Conservation (phyloP, 2,888 invertebrate genomes). For the Leuctra nigra region DNA sequence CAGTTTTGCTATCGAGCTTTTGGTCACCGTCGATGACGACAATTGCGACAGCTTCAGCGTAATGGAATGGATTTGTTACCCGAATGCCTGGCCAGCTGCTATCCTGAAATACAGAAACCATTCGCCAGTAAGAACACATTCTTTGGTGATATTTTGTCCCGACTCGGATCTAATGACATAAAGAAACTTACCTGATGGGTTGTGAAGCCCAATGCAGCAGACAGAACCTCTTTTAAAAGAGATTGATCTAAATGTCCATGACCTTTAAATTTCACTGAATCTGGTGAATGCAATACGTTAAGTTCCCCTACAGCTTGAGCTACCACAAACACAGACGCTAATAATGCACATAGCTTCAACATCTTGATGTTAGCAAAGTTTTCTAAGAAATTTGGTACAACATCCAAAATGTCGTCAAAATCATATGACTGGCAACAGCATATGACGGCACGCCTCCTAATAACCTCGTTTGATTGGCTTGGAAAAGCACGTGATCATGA, state of each 20-base stretch:
- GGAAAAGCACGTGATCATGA: too few relatives aligned
- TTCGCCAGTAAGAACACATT: not conserved
- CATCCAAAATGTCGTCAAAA: not conserved
- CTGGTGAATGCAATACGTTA: conserved; percentile 58
- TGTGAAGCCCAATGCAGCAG: conserved; percentile 64
- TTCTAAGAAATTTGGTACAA: not conserved
- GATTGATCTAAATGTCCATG: conserved; percentile 55
- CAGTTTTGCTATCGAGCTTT: conserved; percentile 36
- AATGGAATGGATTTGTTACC: conserved; percentile 61
- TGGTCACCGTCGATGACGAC: conserved; percentile 63
- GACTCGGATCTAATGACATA: conserved; percentile 6
- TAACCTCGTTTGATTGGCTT: too few relatives aligned
- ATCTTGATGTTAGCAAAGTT: conserved; percentile 12
- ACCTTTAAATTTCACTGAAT: conserved; percentile 61
- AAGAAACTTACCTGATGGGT: conserved; percentile 52
- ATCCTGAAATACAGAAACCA: too few relatives aligned
- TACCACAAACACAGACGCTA: conserved; percentile 32
- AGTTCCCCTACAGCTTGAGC: conserved; percentile 59
- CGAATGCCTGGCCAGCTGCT: conserved; percentile 63
- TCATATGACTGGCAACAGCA: conserved; percentile 13
- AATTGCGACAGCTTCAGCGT: conserved; percentile 64
- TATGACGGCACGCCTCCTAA: not conserved
- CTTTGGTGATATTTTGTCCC: not conserved
- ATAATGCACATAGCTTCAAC: conserved; percentile 1
- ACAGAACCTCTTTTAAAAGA: conserved; percentile 60